These are phyloP conservation scores for Dreissena rostriformis DNA, from an alignment of 1,140 invertebrate genomes.

Conservation along the genomic window DNA sequence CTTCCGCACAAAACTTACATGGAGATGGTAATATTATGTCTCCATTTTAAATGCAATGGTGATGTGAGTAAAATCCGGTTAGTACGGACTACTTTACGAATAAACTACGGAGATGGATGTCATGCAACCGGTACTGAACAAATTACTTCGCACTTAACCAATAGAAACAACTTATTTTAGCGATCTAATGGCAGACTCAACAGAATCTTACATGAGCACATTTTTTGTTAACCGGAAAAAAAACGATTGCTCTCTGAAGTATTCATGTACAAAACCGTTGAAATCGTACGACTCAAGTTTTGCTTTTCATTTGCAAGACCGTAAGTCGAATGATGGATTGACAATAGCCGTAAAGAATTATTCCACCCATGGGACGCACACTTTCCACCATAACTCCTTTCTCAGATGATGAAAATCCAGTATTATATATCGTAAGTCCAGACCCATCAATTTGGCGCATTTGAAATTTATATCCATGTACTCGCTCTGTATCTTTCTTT, in stretches of 20 bases:
- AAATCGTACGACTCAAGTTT: not conserved
- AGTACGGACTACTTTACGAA: no score
- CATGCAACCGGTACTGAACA: no score
- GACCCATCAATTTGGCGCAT: constrained; percentile 29
- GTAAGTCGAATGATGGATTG: not conserved
- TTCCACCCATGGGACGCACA: not conserved
- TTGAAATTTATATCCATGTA: constrained; percentile 45
- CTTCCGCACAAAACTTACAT: no score
- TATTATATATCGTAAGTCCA: constrained; percentile 13
- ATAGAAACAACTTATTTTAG: not conserved
- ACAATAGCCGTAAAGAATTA: not conserved
- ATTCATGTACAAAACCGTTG: not conserved
- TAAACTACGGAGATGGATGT: no score
- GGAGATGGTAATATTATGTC: no score
- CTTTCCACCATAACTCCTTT: not conserved
- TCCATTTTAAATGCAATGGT: no score
- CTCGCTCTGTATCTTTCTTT: no score
- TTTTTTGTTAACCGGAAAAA: not conserved
- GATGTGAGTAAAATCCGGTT: no score
- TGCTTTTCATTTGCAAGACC: no score
- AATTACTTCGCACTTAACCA: not conserved
- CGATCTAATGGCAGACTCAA: not conserved
- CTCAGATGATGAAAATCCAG: not conserved
- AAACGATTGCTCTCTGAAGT: not conserved
- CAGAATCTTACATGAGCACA: not conserved